Conservation (phyloP, 2,888 invertebrate genomes). For the Monoplex corrugatus region DNA sequence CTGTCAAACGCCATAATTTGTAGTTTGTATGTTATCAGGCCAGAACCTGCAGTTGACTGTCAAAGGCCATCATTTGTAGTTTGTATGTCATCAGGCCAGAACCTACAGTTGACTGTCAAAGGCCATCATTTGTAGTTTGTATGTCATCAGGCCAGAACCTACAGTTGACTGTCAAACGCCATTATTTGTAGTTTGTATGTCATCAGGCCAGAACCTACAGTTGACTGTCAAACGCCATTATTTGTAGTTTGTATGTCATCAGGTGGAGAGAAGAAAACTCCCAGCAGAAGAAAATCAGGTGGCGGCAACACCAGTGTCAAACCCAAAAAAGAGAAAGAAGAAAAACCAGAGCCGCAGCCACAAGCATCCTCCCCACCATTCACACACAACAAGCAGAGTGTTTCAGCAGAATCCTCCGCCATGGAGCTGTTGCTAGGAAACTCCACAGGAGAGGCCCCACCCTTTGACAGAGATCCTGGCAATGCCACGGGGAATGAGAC, state of each 20-base stretch:
- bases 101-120: too few relatives aligned
- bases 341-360: not conserved
- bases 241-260: not conserved
- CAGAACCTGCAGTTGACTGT: too few relatives aligned
- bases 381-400: conserved; percentile 15
- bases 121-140: too few relatives aligned
- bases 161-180: too few relatives aligned
- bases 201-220: too few relatives aligned
- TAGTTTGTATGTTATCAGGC: too few relatives aligned
- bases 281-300: not conserved
- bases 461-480: not conserved
- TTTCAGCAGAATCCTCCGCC: conserved; percentile 39
- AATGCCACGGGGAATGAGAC: not conserved
- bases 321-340: conserved; percentile 7
- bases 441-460: conserved; percentile 25
- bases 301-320: not conserved
- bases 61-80: too few relatives aligned
- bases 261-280: conserved; percentile 36
- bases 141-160: too few relatives aligned
- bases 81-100: too few relatives aligned
- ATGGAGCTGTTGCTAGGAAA: conserved; percentile 49
- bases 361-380: not conserved
- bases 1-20: too few relatives aligned
- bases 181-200: too few relatives aligned
- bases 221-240: too few relatives aligned